Percentiles rank a stretch among this genome's conserved stretches.
Conservation (phyloP, 1,140 invertebrate genomes). For the Penaeus indicus region DNA sequence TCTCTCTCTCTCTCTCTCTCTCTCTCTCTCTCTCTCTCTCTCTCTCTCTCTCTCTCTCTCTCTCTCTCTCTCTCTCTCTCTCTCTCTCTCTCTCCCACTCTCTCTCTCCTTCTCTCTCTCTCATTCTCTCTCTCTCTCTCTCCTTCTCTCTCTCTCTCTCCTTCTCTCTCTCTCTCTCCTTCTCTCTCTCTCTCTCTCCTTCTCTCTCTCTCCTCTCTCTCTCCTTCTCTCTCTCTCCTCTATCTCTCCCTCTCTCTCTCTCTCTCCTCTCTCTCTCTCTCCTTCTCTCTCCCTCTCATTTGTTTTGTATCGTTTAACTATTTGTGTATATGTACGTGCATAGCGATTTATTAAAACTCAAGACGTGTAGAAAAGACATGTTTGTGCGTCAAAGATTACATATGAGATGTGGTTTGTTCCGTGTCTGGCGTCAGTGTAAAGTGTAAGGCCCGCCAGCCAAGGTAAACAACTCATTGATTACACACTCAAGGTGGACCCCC, state of each 20-base stretch:
- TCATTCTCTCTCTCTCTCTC: neutral
- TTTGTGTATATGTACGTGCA: no score
- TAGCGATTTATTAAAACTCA: no score
- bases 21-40: neutral
- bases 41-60: neutral
- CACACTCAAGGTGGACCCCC: conserved; percentile 44
- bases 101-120: no score
- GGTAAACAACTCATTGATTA: conserved; percentile 61
- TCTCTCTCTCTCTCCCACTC: neutral
- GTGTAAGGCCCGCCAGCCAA: conserved; percentile 41
- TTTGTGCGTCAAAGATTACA: conserved; percentile 10
- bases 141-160: neutral
- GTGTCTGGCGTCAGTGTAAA: conserved; percentile 50
- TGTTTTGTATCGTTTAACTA: no score
- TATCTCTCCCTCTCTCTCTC: conserved; percentile 37
- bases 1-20: neutral
- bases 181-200: no score
- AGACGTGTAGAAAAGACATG: conserved; percentile 5
- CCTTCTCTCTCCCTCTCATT: no score
- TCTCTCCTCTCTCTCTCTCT: neutral
- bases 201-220: conserved; percentile 6
- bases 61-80: neutral
- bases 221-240: neutral
- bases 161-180: neutral
- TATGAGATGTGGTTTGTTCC: conserved; percentile 38